phyloP scores from a whole-genome alignment of 2,888 invertebrate species.

The Ichneumoninae sp. region DNA sequence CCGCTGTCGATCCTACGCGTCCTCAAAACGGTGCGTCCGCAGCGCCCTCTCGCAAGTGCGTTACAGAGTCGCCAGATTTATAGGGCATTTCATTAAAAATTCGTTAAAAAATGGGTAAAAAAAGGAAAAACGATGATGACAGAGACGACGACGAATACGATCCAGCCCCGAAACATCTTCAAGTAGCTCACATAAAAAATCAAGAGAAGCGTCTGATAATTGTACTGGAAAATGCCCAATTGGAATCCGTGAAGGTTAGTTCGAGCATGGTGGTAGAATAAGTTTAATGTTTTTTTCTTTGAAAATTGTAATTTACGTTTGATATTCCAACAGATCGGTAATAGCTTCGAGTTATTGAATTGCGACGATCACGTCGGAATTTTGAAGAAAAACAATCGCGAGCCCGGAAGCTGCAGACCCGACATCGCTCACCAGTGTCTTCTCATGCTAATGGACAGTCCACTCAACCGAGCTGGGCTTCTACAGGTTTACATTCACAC shows the following conservation, averaged over 20 bases:
- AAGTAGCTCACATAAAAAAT: constrained; percentile 91
- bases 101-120: constrained; percentile 85
- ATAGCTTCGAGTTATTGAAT: constrained; percentile 95
- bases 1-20: too few relatives aligned
- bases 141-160: constrained; percentile 92
- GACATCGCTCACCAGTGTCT: constrained; percentile 99
- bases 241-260: constrained; percentile 97
- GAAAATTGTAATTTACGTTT: constrained; percentile 25
- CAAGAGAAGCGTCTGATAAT: constrained; percentile 96
- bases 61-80: constrained; percentile 28
- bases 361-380: constrained; percentile 96
- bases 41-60: constrained; percentile 9
- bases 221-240: constrained; percentile 96
- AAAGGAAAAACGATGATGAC: constrained; percentile 85
- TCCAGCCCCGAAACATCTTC: constrained; percentile 91
- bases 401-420: constrained; percentile 95
- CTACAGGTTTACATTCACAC: constrained; percentile 98
- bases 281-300: neutral
- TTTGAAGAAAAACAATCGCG: constrained; percentile 93
- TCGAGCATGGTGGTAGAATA: neutral
- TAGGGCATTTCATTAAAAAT: constrained; percentile 31
- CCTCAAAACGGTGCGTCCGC: neutral
- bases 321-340: constrained; percentile 88
- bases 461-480: constrained; percentile 96
- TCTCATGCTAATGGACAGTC: constrained; percentile 98